These are phyloP conservation scores for Oreohelix idahoensis DNA, from an alignment of 1,140 invertebrate species.

Conservation along the genomic window DNA sequence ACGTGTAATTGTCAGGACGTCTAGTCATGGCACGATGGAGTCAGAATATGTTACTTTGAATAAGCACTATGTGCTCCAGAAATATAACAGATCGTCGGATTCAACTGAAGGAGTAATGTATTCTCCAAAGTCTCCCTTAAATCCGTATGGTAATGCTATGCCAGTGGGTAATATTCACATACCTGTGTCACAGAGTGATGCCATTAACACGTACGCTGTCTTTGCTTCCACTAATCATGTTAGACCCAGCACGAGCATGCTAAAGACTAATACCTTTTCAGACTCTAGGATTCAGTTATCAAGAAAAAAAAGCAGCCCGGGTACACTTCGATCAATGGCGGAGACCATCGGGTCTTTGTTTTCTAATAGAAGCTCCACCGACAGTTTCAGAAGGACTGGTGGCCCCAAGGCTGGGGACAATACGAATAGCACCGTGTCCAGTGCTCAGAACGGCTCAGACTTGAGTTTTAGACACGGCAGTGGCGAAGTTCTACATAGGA, in stretches of 20 bases:
- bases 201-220: not conserved
- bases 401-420: not conserved
- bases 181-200: not conserved
- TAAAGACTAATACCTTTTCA: not conserved
- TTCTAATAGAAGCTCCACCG: not conserved
- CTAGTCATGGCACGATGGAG: slow-evolving; percentile 23
- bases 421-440: not conserved
- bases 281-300: not conserved
- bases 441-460: no score
- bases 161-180: not conserved
- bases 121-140: not conserved
- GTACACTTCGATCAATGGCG: not conserved
- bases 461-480: not conserved
- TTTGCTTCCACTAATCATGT: not conserved
- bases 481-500: not conserved
- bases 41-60: slow-evolving; percentile 35
- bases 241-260: slow-evolving; percentile 18
- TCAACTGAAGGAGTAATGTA: not conserved
- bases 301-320: not conserved
- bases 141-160: not conserved
- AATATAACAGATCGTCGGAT: not conserved
- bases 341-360: slow-evolving; percentile 14
- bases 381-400: not conserved
- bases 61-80: not conserved
- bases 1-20: not conserved